Evolutionary conservation across 1,140 invertebrate genomes (phyloP), one percentile per base, ranked within the genome.

Genomic region (Vanessa tameamea): DNA sequence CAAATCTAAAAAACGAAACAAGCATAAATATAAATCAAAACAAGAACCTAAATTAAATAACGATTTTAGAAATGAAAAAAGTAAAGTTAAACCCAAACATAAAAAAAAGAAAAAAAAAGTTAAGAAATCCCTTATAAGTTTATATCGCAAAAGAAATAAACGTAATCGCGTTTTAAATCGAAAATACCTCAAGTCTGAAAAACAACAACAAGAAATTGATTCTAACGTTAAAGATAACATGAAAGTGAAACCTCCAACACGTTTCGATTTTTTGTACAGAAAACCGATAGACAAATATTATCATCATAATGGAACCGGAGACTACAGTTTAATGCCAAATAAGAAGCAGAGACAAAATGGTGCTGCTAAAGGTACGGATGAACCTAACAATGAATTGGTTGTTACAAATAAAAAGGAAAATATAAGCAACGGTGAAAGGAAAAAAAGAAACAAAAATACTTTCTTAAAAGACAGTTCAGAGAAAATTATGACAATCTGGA

Each of bases 141-240:
- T 76, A n/a, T 64, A 72, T 68, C 55, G 50, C 31, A 72, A 64
- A 55, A 64, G 15, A 57, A 48, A 67, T 61, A 73, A 67, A 50
- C 43, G 1, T 26, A 71, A 67, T 53, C 43, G 20, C 16, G 48
- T 9, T 55, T 12, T 16, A 43, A n/a, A 47, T 65, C 26, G 14
- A 55, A 64, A 64, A 59, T 55, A 47, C 23, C 16, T 6, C 2
- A 51, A 67, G n/a, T 9, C 37, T 9, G 9, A 37, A 15, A 16
- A 55, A 57, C n/a, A 16, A 57, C n/a, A 16, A 57, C 31, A 8
- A 47, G 23, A 68, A 57, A 50, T 20, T 63, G 55, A 57, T 47
- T 16, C n/a, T 53, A 51, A 61, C 6, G 47, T 48, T 48, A 47
- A 65, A 48, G 12, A 43, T 37, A 31, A 65, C 15, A 50, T 37